These are phyloP conservation scores for Pteronura brasiliensis DNA, from an alignment of 2,113 vertebrate genomes.

Conservation along the genomic window DNA sequence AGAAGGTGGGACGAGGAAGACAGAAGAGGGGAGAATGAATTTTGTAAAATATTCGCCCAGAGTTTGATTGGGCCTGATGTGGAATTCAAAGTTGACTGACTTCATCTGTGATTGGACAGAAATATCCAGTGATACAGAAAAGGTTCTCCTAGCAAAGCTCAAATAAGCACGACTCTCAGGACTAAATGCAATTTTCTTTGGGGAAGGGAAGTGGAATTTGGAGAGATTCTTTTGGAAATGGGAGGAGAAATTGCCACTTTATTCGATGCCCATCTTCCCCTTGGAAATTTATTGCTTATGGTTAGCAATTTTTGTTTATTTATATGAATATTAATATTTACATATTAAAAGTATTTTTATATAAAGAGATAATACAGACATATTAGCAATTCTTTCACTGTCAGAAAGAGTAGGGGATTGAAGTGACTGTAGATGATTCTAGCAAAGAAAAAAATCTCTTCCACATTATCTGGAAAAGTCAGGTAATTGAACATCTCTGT, in stretches of 20 bases:
- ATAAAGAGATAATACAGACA: background rate
- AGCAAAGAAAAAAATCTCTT: background rate
- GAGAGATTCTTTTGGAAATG: background rate
- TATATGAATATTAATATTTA: conserved; percentile 7
- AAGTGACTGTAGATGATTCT: background rate
- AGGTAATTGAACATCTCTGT: background rate
- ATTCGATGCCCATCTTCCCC: background rate
- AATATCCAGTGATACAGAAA: background rate
- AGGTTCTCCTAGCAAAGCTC: background rate
- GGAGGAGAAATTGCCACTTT: background rate
- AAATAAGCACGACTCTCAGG: background rate
- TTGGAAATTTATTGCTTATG: background rate
- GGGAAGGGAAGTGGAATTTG: background rate
- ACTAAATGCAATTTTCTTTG: background rate
- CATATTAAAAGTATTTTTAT: background rate
- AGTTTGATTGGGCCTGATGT: background rate
- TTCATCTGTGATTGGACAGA: background rate
- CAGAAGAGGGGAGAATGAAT: background rate
- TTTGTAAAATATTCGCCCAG: background rate
- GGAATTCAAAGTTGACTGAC: background rate
- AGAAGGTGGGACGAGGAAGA: background rate
- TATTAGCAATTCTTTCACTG: background rate
- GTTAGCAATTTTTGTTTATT: background rate
- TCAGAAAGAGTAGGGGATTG: background rate
- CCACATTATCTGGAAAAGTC: background rate